These are phyloP conservation scores for Lepidurus packardi DNA, from an alignment of 1,140 invertebrate species.

Conservation along the genomic window DNA sequence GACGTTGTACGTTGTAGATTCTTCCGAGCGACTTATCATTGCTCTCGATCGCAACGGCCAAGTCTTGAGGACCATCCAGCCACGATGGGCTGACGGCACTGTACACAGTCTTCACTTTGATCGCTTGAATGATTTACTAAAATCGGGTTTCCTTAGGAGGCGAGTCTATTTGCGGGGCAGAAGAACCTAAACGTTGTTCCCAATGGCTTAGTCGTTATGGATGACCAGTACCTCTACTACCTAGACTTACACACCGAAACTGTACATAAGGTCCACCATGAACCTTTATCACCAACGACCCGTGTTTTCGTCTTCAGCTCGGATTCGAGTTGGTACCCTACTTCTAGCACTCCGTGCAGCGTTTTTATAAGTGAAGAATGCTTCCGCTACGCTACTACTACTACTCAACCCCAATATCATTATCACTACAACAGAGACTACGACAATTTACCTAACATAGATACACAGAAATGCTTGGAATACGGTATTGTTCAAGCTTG, in stretches of 20 bases:
- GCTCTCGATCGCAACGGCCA: neutral
- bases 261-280: neutral
- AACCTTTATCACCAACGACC: neutral
- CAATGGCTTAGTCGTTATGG: neutral
- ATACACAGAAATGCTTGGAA: neutral
- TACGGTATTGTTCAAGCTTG: neutral
- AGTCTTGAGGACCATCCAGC: neutral
- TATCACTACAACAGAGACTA: neutral
- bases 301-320: neutral
- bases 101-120: neutral
- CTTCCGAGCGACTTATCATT: neutral
- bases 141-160: neutral
- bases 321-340: neutral
- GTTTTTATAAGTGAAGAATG: too few species aligned
- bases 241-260: neutral
- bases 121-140: neutral
- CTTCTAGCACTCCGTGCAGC: neutral
- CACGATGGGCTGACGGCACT: neutral
- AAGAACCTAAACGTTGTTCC: neutral
- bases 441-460: neutral
- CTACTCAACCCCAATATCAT: too few species aligned
- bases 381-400: too few species aligned
- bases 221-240: neutral
- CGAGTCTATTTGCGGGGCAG: neutral
- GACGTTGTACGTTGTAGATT: neutral